Conservation (phyloP, 2,113 vertebrate genomes). For the Cygnus atratus region DNA sequence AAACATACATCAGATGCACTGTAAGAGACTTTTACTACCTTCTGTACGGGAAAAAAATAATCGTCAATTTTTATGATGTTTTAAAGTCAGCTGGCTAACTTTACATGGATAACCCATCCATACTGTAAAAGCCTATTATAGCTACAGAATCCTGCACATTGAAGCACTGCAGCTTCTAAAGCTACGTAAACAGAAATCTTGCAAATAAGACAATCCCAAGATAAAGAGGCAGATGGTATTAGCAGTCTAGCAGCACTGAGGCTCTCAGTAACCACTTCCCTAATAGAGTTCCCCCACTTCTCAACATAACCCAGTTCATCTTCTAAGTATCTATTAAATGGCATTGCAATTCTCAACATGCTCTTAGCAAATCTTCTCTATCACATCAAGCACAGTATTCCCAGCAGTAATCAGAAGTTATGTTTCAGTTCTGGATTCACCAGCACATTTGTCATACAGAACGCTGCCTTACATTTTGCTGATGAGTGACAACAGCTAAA, state of each 20-base stretch:
- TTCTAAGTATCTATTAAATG: constrained; percentile 4
- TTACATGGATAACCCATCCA: background rate
- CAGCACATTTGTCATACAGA: constrained; percentile 1
- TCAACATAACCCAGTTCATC: background rate
- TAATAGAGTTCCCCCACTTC: background rate
- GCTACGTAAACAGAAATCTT: background rate
- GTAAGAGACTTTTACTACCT: background rate
- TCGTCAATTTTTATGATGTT: background rate
- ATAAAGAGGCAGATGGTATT: background rate
- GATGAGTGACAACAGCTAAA: background rate
- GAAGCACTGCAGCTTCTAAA: background rate
- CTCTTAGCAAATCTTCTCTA: background rate
- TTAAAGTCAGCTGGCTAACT: background rate
- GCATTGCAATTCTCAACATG: background rate
- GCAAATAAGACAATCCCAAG: background rate
- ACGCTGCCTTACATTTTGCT: background rate
- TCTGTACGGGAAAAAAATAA: background rate
- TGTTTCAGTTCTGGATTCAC: background rate
- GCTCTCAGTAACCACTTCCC: background rate
- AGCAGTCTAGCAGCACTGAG: background rate
- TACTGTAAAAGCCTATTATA: background rate
- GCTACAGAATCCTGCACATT: background rate
- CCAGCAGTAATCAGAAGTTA: constrained; percentile 10
- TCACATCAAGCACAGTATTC: background rate
- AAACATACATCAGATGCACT: background rate